A percentile compares a stretch with the other conserved stretches of the same genome.
These are phyloP conservation scores for Chrysemys picta DNA, from an alignment of 2,113 vertebrate genomes.

Conservation along the genomic window DNA sequence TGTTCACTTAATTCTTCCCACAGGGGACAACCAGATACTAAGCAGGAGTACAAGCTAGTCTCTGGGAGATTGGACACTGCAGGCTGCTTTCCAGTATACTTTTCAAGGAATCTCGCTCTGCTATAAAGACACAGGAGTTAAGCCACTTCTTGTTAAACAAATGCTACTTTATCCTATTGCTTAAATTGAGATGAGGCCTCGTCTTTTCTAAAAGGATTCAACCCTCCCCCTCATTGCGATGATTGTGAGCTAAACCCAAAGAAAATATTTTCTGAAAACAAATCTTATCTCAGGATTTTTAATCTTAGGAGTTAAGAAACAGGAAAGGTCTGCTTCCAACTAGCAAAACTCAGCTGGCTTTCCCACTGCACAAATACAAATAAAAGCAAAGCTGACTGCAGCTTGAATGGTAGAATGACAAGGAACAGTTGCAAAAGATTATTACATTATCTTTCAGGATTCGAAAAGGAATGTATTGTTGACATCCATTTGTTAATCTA, in stretches of 20 bases:
- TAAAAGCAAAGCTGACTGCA: neutral
- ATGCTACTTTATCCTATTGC: neutral
- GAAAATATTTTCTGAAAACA: neutral
- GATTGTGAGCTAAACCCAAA: neutral
- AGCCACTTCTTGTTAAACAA: neutral
- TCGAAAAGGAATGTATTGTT: neutral
- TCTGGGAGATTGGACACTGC: neutral
- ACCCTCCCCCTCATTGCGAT: neutral
- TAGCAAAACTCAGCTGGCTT: neutral
- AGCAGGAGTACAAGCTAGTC: neutral
- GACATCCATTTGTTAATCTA: neutral
- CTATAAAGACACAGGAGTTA: accelerated
- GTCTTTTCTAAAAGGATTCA: neutral
- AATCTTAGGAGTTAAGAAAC: neutral
- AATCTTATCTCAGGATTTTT: neutral
- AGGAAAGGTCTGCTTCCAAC: neutral
- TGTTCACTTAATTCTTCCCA: neutral
- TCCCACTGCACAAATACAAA: neutral
- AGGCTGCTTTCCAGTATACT: neutral
- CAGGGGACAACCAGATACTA: neutral
- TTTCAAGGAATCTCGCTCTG: neutral
- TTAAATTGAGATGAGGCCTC: neutral
- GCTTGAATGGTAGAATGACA: neutral
- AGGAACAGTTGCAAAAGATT: neutral
- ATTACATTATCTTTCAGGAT: neutral